Percentiles rank a stretch among this genome's conserved stretches.
phyloP scores from a whole-genome alignment of 2,888 invertebrate genomes.

The Euplagia quadripunctaria region DNA sequence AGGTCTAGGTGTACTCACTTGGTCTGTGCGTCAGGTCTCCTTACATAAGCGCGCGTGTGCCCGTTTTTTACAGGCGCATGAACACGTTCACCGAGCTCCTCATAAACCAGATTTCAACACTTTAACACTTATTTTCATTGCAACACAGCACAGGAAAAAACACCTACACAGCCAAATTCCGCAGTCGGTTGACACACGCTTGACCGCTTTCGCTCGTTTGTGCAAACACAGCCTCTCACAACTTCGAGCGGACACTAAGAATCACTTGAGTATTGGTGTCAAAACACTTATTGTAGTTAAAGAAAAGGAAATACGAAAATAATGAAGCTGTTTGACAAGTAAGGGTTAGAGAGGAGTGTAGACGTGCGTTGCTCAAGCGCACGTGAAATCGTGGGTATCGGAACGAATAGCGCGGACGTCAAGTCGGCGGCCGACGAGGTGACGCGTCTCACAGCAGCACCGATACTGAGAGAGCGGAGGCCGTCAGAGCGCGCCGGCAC shows the following conservation, averaged over 20 bases:
- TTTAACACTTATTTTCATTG: slow-evolving; percentile 84
- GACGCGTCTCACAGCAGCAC: slow-evolving; percentile 57
- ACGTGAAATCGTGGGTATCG: slow-evolving; percentile 50
- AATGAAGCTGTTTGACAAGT: slow-evolving; percentile 18
- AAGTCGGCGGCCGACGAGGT: slow-evolving; percentile 29
- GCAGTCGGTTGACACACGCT: slow-evolving; percentile 66
- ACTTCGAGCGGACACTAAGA: slow-evolving; percentile 42
- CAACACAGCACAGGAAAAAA: slow-evolving; percentile 79
- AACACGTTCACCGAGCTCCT: slow-evolving; percentile 75
- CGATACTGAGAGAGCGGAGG: slow-evolving; percentile 54
- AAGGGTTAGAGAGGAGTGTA: slow-evolving; percentile 33
- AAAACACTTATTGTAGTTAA: slow-evolving; percentile 43
- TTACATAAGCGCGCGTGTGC: slow-evolving; percentile 82
- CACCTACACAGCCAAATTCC: slow-evolving; percentile 79
- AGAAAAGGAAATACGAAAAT: slow-evolving; percentile 25
- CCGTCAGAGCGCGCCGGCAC: slow-evolving; percentile 42
- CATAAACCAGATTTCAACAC: slow-evolving; percentile 84
- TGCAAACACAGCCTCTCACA: slow-evolving; percentile 68
- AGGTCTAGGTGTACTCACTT: slow-evolving; percentile 72
- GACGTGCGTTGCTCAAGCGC: slow-evolving; percentile 53
- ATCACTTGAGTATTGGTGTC: slow-evolving; percentile 44
- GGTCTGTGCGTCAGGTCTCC: slow-evolving; percentile 68
- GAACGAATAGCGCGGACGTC: slow-evolving; percentile 21
- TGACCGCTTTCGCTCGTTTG: slow-evolving; percentile 80
- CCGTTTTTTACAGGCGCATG: slow-evolving; percentile 76